Base-by-base conservation (phyloP, 2,113 vertebrate species). In the Apus apus region DNA sequence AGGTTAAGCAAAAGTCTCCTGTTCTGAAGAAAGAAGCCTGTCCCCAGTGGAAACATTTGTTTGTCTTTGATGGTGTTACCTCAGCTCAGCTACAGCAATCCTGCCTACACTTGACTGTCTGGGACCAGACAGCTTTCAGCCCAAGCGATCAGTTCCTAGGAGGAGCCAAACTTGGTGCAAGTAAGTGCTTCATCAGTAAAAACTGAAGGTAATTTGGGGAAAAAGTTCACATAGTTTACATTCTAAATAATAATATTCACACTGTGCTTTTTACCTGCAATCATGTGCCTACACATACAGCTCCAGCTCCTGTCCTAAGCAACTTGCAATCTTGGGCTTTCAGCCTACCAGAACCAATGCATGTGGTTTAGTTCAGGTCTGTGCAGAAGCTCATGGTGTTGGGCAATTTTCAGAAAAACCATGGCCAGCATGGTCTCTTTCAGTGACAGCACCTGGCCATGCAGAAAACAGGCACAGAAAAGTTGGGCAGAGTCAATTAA, bases 21-120 rank as follows among this genome's bases (percentile, higher is more conserved):
- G 96, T 97, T 2, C 27, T 97, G 58, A 98, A 96, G 97, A 97
- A 94, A 93, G 97, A 97, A 40, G 51, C 90, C 20, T 96, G 84
- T 57, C 98, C 98, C 14, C 97, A 97, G 56, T 98, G 98, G 97
- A 97, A 97, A 25, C 97, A 98, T 73, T 96, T 98, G 85, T 97
- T 98, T 29, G 89, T 97, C 48, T 98, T 98, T 84, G 93, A 68
- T 16, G 97, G 96, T 2, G 81, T 98, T 2, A 97, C 60, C 38
- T 78, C 84, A 18, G 92, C 92, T 27, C 96, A 98, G 89, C 97
- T 98, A 27, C 90, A 89, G 84, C 95, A 94, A 7, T 96, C 98
- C 6, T 96, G 93, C 66, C 77, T 98, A 34, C 97, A 98, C 32
- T 74, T 98, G 79, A 97, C 97, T 1, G 93, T 98, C 19, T 98